Evolutionary conservation across 2,797 vertebrate genomes (phyloP), one percentile per base, ranked within the genome.

Genomic region (Melanogrammus aeglefinus): DNA sequence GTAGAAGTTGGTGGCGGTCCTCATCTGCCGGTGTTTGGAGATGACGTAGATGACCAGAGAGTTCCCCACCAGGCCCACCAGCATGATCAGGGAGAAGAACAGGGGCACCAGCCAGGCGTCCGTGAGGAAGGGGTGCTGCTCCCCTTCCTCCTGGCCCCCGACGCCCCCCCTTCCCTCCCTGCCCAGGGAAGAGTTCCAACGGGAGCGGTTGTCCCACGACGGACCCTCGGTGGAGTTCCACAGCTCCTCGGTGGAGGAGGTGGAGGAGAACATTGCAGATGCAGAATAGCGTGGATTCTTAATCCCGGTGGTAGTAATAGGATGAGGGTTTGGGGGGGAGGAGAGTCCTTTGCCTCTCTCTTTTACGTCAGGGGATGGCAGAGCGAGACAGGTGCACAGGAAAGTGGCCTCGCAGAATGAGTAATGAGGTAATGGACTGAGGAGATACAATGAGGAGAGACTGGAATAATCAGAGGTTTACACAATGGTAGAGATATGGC

Each of bases 71-170:
- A 96, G 89, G 41, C 96, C 96, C 0, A 96, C 93, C 80, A 96
- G 86, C 96, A 96, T 96, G 86, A 96, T 94, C 75, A 96, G 92
- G 6, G 94, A 93, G 75, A 96, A 96, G 82, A 96, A 95, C 24
- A 96, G 92, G 0, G 96, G 96, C 6, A 96, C 96, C 27, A 96
- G 93, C 96, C 96, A 96, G 73, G 96, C 95, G 0, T 96, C 96
- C 0, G 95, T 96, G 77, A 96, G 91, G 77, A 96, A 96, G 0
- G 95, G 95, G 41, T 95, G 94, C 77, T 91, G 84, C 3, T 85
- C 91, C n/a, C 88, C 85, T 18, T 84, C 86, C 4, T 84, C 9
- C 75, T 75, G 16, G 8, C 86, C 6, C 71, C 27, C 73, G 77
- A 87, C 82, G 77, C 83, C 90, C 76, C 39, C 75, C 75, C 69